Evolutionary conservation across 2,888 invertebrate genomes (phyloP), one percentile per base, ranked within the genome.

Genomic region (Drosophila basisetae): DNA sequence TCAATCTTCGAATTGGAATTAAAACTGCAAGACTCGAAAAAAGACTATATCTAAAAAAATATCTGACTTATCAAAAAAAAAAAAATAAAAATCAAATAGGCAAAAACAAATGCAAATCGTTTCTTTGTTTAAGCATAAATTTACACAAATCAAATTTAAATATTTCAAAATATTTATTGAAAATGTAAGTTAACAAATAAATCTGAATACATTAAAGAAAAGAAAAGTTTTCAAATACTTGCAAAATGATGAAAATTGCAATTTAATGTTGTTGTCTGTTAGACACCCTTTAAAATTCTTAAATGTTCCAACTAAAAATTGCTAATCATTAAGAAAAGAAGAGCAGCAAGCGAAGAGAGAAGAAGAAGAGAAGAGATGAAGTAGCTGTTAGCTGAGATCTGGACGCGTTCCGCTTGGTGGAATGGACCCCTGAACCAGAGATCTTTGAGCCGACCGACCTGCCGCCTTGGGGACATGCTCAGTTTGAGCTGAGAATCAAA

Each of bases 401-500:
- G 75, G 75, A 61, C 64, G 41, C 33, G 78, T 50, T 66, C 58
- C 53, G 75, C 55, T 52, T 49, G 54, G 68, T 72, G 59, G 49
- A 52, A 64, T 75, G 67, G 50, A 50, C 50, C 61, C 75, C 66
- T 78, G 16, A 33, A 37, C 28, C 55, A 16, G 28, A 55, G 69
- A 78, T 73, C 78, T 78, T 78, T 68, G 22, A 61, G 33, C 71
- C 25, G 18, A 10, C 4, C 11, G 30, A 55, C 55, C 52, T 67
- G 64, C 43, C 61, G 64, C 43, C 61, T 72, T 66, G 66, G 83
- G 66, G 83, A 66, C 49, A 83, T 59, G 88, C 85, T 79, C 85
- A 84, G 84, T 84, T 84, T 87, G 75, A 60, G 69, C 55, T 50
- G 43, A 37, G 73, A 84, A n/a, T 53, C 83, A 84, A 81, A 84